A percentile compares a stretch with the other conserved stretches of the same genome.
phyloP scores from a whole-genome alignment of 2,113 vertebrate genomes.

The Mugil cephalus region DNA sequence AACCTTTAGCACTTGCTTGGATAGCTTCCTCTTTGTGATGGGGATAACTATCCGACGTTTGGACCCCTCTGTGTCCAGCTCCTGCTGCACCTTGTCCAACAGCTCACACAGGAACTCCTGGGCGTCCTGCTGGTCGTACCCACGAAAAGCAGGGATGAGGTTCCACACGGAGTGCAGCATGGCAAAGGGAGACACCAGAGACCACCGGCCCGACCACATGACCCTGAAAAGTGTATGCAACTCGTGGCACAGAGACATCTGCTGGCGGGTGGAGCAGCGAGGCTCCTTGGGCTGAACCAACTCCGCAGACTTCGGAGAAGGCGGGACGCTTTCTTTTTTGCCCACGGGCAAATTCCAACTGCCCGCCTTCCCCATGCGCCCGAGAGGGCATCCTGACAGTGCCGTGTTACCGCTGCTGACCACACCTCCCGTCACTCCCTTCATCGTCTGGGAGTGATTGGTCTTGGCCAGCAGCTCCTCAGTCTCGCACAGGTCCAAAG shows the following conservation, averaged over 20 bases:
- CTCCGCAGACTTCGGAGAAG: conserved; percentile 87
- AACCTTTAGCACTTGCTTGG: conserved; percentile 98
- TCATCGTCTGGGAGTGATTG: conserved; percentile 81
- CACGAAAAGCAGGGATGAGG: conserved; percentile 95
- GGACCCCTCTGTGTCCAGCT: conserved; percentile 94
- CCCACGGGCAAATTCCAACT: conserved; percentile 71
- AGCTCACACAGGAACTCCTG: conserved; percentile 99
- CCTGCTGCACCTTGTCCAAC: conserved; percentile 98
- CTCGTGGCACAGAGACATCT: conserved; percentile 98
- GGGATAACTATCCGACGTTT: conserved; percentile 94
- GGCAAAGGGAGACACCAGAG: conserved; percentile 96
- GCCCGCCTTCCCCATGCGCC: conserved; percentile 75
- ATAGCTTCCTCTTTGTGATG: conserved; percentile 96
- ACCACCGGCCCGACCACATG: conserved; percentile 99
- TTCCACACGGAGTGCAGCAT: conserved; percentile 99
- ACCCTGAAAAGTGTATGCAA: conserved; percentile 98
- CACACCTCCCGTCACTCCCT: conserved; percentile 77
- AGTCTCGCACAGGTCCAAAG: conserved; percentile 94
- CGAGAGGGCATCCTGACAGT: conserved; percentile 71
- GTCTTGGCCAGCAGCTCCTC: conserved; percentile 94
- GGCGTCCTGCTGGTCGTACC: conserved; percentile 98
- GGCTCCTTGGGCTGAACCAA: conserved; percentile 95
- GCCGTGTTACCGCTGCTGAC: conserved; percentile 75
- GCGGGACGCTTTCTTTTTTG: conserved; percentile 76
- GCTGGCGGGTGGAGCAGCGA: conserved; percentile 89